Conservation (phyloP, 2,113 vertebrate genomes). For the Melierax canorus region DNA sequence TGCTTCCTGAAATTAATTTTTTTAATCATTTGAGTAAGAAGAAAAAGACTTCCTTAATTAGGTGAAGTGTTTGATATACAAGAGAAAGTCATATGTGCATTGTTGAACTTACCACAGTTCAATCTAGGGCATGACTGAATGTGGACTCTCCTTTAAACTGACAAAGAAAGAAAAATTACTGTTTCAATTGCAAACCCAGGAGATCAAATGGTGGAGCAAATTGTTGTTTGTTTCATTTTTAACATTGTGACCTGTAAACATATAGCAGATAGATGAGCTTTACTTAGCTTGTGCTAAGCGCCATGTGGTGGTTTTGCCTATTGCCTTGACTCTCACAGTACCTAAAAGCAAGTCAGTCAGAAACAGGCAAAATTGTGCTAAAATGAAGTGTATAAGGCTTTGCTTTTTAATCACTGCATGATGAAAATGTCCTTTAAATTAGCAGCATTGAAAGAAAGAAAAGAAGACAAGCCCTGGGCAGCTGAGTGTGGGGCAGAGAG, state of each 20-base stretch:
- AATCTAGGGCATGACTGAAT: neutral
- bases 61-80: neutral
- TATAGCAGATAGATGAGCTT: neutral
- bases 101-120: neutral
- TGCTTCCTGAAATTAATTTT: neutral
- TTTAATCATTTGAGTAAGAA: neutral
- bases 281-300: neutral
- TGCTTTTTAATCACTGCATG: neutral
- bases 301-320: neutral
- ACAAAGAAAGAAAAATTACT: neutral
- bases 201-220: neutral
- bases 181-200: neutral
- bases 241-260: neutral
- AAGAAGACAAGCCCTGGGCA: neutral
- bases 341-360: neutral
- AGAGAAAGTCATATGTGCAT: neutral
- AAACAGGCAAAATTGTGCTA: neutral
- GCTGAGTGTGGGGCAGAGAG: accelerated
- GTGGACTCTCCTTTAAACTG: neutral
- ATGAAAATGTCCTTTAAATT: neutral
- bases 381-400: neutral
- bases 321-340: neutral
- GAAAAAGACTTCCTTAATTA: neutral
- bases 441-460: neutral
- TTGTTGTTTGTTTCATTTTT: neutral